Base-by-base conservation (phyloP, 1,140 invertebrate genomes). In the Meteorus sp. region DNA sequence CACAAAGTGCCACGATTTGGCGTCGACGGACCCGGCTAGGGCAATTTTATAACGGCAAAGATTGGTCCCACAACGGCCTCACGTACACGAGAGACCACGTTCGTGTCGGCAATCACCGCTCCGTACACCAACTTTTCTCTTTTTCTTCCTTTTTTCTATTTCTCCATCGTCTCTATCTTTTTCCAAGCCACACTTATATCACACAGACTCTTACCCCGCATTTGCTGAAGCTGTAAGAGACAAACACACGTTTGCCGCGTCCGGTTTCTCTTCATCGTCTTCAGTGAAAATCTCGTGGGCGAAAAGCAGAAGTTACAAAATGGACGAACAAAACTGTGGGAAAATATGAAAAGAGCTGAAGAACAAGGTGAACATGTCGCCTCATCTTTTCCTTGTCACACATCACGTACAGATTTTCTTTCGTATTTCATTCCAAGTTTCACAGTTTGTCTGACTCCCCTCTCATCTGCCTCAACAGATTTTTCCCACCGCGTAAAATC, bases 211-310 rank as follows among this genome's bases (percentile, higher is more conserved):
- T n/a, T n/a, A n/a, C n/a, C n/a, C n/a, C n/a, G n/a, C n/a, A n/a
- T n/a, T n/a, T n/a, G n/a, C n/a, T n/a, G n/a, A n/a, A 48, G 27
- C 23, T 2, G n/a, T 27, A 22, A 25, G 45, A 48, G 23, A 48
- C 45, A 48, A 48, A 48, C 45, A 25, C 45, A 48, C 45, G 45
- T 48, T 15, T 15, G 25, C 25, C n/a, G n/a, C 45, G 45, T 48
- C 45, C 45, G n/a, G 45, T 15, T 48, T 27, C n/a, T 4, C 23
- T 6, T 22, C 20, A 45, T n/a, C 23, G 45, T n/a, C n/a, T n/a
- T n/a, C n/a, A n/a, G n/a, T n/a, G n/a, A n/a, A n/a, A n/a, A n/a
- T n/a, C n/a, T n/a, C n/a, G n/a, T n/a, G n/a, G n/a, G n/a, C n/a
- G n/a, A n/a, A n/a, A n/a, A n/a, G n/a, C n/a, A n/a, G n/a, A n/a